These are phyloP conservation scores for Ardeotis arabs DNA, from an alignment of 2,113 vertebrate genomes.

Conservation along the genomic window DNA sequence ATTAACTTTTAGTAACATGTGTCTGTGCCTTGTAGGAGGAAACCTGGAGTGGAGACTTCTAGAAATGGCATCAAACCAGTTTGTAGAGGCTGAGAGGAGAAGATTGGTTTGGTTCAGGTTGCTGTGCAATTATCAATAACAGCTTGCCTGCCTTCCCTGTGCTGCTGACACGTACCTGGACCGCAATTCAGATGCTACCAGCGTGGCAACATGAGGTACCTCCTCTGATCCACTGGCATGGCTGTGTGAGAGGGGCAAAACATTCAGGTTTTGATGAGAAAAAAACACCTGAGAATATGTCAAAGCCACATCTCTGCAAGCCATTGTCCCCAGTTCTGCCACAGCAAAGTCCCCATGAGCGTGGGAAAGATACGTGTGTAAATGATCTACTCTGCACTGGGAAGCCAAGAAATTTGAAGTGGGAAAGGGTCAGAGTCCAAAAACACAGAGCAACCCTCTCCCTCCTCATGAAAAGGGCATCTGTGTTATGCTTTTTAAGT, in stretches of 20 bases:
- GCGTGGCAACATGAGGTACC: rapidly evolving
- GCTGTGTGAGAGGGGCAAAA: background rate
- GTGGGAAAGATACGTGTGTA: background rate
- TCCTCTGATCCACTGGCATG: background rate
- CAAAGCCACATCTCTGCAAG: background rate
- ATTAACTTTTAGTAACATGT: background rate
- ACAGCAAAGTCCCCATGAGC: background rate
- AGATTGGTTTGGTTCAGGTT: background rate
- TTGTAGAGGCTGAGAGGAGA: background rate
- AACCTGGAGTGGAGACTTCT: background rate
- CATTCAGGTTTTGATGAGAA: background rate
- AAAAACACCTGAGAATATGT: background rate
- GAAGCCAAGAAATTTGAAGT: background rate
- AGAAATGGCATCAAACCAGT: background rate
- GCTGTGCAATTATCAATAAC: background rate
- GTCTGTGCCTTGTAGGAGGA: background rate
- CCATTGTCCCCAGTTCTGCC: background rate
- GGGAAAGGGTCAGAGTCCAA: background rate
- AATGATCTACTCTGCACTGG: background rate
- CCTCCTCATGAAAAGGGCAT: background rate
- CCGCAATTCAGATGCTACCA: background rate
- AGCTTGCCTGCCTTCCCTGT: background rate
- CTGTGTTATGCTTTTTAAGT: background rate
- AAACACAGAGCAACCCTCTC: background rate
- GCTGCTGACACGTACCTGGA: background rate